These are phyloP conservation scores for Perizoma flavofasciatum DNA, from an alignment of 2,888 invertebrate species.

Conservation along the genomic window DNA sequence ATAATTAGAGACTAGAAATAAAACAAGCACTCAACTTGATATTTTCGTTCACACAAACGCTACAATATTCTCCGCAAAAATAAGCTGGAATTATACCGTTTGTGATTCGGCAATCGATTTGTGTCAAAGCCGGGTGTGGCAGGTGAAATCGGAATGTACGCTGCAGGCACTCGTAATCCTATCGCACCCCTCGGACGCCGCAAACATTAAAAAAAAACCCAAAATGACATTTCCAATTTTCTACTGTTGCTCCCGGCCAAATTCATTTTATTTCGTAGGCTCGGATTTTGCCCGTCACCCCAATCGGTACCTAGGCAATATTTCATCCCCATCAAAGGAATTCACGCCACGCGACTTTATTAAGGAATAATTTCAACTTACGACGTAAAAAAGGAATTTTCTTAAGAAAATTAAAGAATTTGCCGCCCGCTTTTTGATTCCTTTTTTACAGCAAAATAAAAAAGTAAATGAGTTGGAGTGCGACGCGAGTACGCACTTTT, in stretches of 20 bases:
- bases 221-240: constrained; percentile 86
- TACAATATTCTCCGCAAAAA: constrained; percentile 15
- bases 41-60: background rate
- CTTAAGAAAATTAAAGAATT: constrained; percentile 74
- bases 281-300: constrained; percentile 74
- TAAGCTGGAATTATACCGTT: constrained; percentile 57
- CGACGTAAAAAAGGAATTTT: constrained; percentile 60
- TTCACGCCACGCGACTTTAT: constrained; percentile 68
- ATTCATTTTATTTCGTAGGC: constrained; percentile 80
- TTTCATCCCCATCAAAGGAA: constrained; percentile 79
- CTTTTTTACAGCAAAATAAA: constrained; percentile 58
- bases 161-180: constrained; percentile 69
- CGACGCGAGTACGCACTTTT: constrained; percentile 44
- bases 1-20: background rate
- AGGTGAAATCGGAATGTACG: constrained; percentile 59
- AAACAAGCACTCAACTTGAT: background rate
- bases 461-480: constrained; percentile 63
- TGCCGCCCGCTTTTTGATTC: constrained; percentile 62
- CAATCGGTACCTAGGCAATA: constrained; percentile 64
- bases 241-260: constrained; percentile 79
- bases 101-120: constrained; percentile 62
- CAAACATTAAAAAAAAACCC: constrained; percentile 83
- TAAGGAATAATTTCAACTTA: constrained; percentile 73
- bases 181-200: constrained; percentile 65
- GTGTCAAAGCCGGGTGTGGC: constrained; percentile 62